Conservation (phyloP, 2,888 invertebrate species). For the Belgica antarctica region DNA sequence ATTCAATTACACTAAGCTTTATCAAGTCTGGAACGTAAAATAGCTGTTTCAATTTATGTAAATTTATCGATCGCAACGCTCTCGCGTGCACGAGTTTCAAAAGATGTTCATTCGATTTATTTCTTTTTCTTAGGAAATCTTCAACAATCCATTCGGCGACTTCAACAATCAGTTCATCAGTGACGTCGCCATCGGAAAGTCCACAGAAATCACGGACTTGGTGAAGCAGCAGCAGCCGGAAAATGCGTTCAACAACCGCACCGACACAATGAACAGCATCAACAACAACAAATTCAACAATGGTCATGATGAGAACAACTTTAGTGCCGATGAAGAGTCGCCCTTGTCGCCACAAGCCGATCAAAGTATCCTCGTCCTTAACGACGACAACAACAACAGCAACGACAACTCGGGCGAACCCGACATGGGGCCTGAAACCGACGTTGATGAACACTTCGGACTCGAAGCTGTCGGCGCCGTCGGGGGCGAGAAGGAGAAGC, state of each 20-base stretch:
- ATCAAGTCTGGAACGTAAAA: too few relatives aligned
- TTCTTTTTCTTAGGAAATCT: conserved; percentile 27
- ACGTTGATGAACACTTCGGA: conserved; percentile 59
- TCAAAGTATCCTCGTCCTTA: neutral
- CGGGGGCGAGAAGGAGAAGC: conserved; percentile 49
- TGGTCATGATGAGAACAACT: conserved; percentile 26
- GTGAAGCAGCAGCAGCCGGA: conserved; percentile 36
- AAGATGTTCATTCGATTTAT: neutral
- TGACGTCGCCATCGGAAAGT: conserved; percentile 23
- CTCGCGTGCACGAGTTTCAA: neutral
- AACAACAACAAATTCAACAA: conserved; percentile 41
- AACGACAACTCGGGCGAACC: conserved; percentile 61
- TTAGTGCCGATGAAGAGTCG: neutral
- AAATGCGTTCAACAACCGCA: conserved; percentile 26
- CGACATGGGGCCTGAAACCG: conserved; percentile 75
- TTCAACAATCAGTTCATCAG: conserved; percentile 37
- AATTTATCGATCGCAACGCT: neutral
- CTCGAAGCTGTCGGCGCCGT: conserved; percentile 50
- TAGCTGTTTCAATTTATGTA: neutral
- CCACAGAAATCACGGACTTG: conserved; percentile 35
- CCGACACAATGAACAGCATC: conserved; percentile 34
- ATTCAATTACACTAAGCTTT: conserved; percentile 1
- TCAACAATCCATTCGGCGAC: conserved; percentile 35
- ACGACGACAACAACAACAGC: conserved; percentile 41
- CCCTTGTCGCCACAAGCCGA: neutral